Evolutionary conservation across 2,888 invertebrate genomes (phyloP), one percentile per base, ranked within the genome.

Genomic region (Cremastinae sp.): DNA sequence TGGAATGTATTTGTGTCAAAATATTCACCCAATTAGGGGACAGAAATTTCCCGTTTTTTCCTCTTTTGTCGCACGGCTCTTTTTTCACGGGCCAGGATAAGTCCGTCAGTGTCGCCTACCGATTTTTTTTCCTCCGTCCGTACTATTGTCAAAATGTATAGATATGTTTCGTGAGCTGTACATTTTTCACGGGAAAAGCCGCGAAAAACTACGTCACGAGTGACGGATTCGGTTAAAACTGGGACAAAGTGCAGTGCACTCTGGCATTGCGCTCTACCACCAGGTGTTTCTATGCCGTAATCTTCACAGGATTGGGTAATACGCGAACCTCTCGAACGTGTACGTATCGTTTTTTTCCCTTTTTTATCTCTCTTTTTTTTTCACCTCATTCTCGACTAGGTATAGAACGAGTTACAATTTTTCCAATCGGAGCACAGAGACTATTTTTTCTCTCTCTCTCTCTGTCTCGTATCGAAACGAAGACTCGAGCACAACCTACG

Each of bases 211-310:
- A 88, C 89, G 89, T 89, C 88, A 89, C 85, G 82, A 86, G 85
- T 88, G 88, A 89, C 88, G 87, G 88, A 88, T 88, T 88, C 85
- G 83, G 83, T 84, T 82, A 87, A 89, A 89, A 88, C 88, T 89
- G 88, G 89, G 89, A 89, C 89, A 89, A 89, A 89, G 89, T 89
- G 89, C 89, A 89, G 84, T 89, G 89, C 87, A 89, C 89, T 89
- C 89, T 89, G 87, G 89, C 88, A 88, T 88, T 88, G 88, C 88
- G 87, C 85, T 88, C 86, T 80, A 77, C 82, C 86, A 85, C 88
- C 88, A 89, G 89, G 88, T 89, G 88, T 89, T 88, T 89, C 86
- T 86, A 85, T 89, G 88, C 86, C 85, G 87, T 89, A 88, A 88
- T 89, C 84, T 87, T 88, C 87, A 83, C 86, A 87, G 84, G 84